Base-by-base conservation (phyloP, 2,888 invertebrate species). In the Brenthis hecate region DNA sequence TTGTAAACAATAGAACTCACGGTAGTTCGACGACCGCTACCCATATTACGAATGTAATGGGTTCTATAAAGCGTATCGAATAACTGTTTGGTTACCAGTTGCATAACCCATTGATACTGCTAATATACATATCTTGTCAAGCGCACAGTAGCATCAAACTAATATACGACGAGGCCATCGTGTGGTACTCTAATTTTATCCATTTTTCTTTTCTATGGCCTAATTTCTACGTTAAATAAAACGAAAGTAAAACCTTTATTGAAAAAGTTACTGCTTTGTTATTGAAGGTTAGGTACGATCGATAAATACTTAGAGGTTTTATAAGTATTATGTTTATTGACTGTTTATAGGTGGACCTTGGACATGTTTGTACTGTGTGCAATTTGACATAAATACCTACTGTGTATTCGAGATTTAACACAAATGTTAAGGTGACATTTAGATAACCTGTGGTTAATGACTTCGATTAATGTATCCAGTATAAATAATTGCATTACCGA, bases 1-100 rank as follows among this genome's bases (percentile, higher is more conserved):
- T 75, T 70, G 73, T 75, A 75, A 75, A 74, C 74, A 75, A 74
- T 75, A 65, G 69, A 56, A 60, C 19, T 65, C 62, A 43, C 64
- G 53, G 56, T 23, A 67, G 71, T 66, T 71, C 68, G 66, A 53
- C 54, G 69, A 71, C 69, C 72, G 56, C 54, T 55, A 28, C 36
- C 66, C 55, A 66, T 71, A 69, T 48, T 63, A 57, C 65, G 57
- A 66, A 69, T 63, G 57, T 56, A 63, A 66, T 64, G 57, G 66
- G 66, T 63, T 56, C 54, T 62, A 43, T 62, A 43, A 43, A 53
- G 62, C 62, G 53, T 61, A 36, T 62, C 62, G 19, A 54, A 5
- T 62, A 62, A 62, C 62, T 62, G 53, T 62, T 62, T 43, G 13
- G 6, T 53, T 23, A 60, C 48, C 14, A 43, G 14, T 63, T 55